Base-by-base conservation (phyloP, 2,113 vertebrate species). In the Grallaria varia region DNA sequence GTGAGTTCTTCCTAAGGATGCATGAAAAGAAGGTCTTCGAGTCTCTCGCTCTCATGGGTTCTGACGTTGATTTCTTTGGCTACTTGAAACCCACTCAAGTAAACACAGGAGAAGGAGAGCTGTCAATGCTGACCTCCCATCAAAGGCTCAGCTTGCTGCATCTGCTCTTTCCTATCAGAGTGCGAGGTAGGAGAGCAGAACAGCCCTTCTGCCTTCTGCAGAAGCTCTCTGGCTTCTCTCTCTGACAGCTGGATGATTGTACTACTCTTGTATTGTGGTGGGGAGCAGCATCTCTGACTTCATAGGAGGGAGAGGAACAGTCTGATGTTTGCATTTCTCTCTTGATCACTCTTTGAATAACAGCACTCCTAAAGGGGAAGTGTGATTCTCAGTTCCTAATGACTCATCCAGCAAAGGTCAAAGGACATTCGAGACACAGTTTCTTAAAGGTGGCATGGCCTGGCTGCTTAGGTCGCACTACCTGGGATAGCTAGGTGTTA, bases 111-210 rank as follows among this genome's bases (percentile, higher is more conserved):
- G 49, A 58, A 86, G 59, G 42, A 85, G 39, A 87, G 27, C 19
- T 88, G 55, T 50, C 50, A 67, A 1, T 49, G 53, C 12, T 53
- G 37, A 30, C 8, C 6, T 69, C 8, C 18, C 1, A 1, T 31
- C 1, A 4, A 44, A 93, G 45, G 21, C 37, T 85, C 23, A 64
- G 37, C 40, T 47, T 87, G 68, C 83, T 60, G 20, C 12, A 37
- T 50, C 30, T 42, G 4, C n/a, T 66, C 30, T 24, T 42, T 81
- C 13, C 0, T 4, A 35, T 7, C 16, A 7, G 31, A 28, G 40
- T 0, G 0, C 6, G 35, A 53, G 25, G 67, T 5, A 35, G 42
- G 35, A 66, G 33, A 27, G 25, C 0, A 0, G 17, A 44, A 7
- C 23, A 53, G 44, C 37, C 24, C 9, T 69, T 44, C 30, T 76